These are phyloP conservation scores for Lochmaea capreae DNA, from an alignment of 2,888 invertebrate species.

Conservation along the genomic window DNA sequence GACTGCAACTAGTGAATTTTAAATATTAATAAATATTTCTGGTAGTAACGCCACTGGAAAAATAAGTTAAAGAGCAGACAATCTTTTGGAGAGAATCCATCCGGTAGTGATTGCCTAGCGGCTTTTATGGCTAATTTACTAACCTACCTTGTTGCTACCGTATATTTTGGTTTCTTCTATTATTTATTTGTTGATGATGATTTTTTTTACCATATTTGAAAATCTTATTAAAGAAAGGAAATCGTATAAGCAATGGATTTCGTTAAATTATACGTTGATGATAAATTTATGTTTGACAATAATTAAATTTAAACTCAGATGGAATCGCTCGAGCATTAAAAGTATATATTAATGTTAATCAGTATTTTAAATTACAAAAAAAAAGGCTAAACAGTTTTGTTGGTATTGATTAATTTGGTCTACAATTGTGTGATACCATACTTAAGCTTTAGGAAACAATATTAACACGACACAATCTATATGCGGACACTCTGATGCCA, in stretches of 20 bases:
- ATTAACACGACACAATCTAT: too few relatives aligned
- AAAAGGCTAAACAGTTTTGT: not conserved
- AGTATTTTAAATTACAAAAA: not conserved
- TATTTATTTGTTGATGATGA: slow-evolving; percentile 36
- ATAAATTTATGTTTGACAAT: slow-evolving; percentile 4
- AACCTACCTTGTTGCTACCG: slow-evolving; percentile 54
- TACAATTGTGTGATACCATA: too few relatives aligned
- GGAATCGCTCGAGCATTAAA: not conserved
- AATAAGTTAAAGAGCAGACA: not conserved
- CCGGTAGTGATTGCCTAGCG: slow-evolving; percentile 51
- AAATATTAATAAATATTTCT: too few relatives aligned
- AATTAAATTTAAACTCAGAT: not conserved
- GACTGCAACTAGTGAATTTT: too few relatives aligned
- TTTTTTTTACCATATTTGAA: slow-evolving; percentile 32
- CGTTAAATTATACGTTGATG: slow-evolving; percentile 5
- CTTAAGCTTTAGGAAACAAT: too few relatives aligned
- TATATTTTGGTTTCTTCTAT: slow-evolving; percentile 40
- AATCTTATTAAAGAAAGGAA: slow-evolving; percentile 25
- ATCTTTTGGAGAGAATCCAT: slow-evolving; percentile 32
- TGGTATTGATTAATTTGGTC: too few relatives aligned
- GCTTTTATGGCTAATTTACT: slow-evolving; percentile 53
- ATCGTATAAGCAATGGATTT: slow-evolving; percentile 22
- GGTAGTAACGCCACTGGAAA: not conserved
- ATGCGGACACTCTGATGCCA: too few relatives aligned
- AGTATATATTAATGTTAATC: not conserved